Conservation (phyloP, 2,113 vertebrate genomes). For the Onychorhynchus coronatus region DNA sequence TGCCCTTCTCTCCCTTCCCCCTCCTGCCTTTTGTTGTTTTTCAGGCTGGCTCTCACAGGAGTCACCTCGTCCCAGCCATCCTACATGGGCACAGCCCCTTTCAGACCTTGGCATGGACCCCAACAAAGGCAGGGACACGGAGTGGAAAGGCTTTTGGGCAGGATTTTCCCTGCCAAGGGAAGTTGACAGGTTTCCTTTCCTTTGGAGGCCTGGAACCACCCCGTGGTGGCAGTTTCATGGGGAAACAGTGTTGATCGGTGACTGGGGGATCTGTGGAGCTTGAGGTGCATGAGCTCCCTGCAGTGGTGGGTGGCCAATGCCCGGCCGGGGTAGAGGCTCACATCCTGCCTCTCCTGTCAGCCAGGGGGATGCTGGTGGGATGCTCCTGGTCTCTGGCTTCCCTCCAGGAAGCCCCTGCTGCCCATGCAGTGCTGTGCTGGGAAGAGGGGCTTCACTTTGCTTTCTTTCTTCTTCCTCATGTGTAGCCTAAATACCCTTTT, state of each 20-base stretch:
- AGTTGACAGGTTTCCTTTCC: neutral
- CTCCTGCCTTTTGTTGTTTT: constrained; percentile 1
- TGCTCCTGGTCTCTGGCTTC: neutral
- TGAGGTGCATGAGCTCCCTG: neutral
- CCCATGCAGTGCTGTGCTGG: neutral
- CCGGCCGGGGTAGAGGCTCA: neutral
- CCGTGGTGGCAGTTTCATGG: accelerated
- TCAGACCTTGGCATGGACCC: neutral
- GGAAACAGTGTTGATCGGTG: accelerated
- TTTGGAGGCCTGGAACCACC: neutral
- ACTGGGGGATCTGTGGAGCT: neutral
- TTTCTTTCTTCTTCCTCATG: neutral
- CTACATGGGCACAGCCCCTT: neutral
- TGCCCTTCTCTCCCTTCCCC: constrained; percentile 1
- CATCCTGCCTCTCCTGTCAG: neutral
- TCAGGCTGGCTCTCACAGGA: neutral
- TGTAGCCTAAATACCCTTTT: constrained; percentile 35
- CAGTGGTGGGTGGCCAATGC: neutral
- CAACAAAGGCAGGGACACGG: neutral
- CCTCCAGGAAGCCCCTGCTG: neutral
- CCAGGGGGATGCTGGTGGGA: neutral
- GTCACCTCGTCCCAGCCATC: neutral
- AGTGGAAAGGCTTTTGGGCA: neutral
- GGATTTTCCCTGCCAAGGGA: neutral
- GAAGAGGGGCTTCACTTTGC: accelerated